A percentile compares a stretch with the other conserved stretches of the same genome.
Conservation (phyloP, 1,140 invertebrate genomes). For the Drosophila nasuta region DNA sequence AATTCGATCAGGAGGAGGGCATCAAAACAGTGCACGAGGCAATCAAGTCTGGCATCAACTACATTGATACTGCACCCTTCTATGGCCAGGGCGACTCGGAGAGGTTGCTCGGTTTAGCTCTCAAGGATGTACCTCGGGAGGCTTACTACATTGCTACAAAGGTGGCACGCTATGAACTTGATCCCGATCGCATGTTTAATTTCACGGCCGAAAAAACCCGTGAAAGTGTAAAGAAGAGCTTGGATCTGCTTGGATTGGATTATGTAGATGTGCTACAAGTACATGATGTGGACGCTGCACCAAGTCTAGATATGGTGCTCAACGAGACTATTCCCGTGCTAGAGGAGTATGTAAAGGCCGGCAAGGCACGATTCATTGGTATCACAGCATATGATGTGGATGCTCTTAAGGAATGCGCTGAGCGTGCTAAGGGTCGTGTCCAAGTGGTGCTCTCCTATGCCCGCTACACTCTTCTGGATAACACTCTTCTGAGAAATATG, state of each 20-base stretch:
- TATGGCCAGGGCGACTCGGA: slow-evolving; percentile 95
- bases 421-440: slow-evolving; percentile 86
- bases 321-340: slow-evolving; percentile 95
- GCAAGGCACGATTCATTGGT: slow-evolving; percentile 93
- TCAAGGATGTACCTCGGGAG: slow-evolving; percentile 91
- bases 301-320: slow-evolving; percentile 90
- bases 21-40: slow-evolving; percentile 89
- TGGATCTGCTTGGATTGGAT: slow-evolving; percentile 90
- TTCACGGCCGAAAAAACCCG: slow-evolving; percentile 91
- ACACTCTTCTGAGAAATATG: slow-evolving; percentile 90
- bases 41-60: slow-evolving; percentile 93
- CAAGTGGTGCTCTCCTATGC: slow-evolving; percentile 92
- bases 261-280: slow-evolving; percentile 96
- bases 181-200: slow-evolving; percentile 93
- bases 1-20: slow-evolving; percentile 87
- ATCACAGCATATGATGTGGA: slow-evolving; percentile 94
- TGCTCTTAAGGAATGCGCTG: slow-evolving; percentile 90
- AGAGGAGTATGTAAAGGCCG: slow-evolving; percentile 89
- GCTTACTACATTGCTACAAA: slow-evolving; percentile 97
- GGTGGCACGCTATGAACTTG: slow-evolving; percentile 93
- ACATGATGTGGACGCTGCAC: slow-evolving; percentile 69
- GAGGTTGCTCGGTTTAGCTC: slow-evolving; percentile 91
- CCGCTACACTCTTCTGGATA: slow-evolving; percentile 93
- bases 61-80: slow-evolving; percentile 95
- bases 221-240: slow-evolving; percentile 90